These are phyloP conservation scores for Parnassius smintheus DNA, from an alignment of 2,888 invertebrate genomes.

Conservation along the genomic window DNA sequence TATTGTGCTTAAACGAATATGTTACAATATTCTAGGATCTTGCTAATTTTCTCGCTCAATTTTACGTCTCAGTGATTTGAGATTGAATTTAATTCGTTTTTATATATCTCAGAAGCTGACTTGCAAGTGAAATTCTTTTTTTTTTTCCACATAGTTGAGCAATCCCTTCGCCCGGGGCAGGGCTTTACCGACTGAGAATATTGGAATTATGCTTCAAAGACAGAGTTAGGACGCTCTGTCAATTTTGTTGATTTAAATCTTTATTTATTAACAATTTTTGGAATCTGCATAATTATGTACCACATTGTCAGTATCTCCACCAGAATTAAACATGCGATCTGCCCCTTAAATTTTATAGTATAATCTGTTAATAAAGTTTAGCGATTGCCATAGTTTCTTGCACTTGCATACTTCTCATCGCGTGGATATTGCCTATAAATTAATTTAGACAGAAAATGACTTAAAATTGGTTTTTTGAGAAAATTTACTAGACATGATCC, in stretches of 20 bases:
- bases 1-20: too few species aligned
- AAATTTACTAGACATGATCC: too few species aligned
- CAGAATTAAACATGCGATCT: too few species aligned
- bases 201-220: constrained; percentile 21
- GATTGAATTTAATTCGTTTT: constrained; percentile 70
- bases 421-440: too few species aligned
- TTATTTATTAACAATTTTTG: not conserved
- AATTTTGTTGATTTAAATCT: constrained; percentile 16
- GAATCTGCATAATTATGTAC: too few species aligned
- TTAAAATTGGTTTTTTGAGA: too few species aligned
- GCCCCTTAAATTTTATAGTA: too few species aligned
- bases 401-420: too few species aligned
- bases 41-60: constrained; percentile 51
- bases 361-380: too few species aligned
- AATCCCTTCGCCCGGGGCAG: constrained; percentile 50
- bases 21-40: not conserved
- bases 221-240: constrained; percentile 13
- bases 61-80: constrained; percentile 42
- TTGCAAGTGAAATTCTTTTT: constrained; percentile 52
- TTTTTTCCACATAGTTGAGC: constrained; percentile 65
- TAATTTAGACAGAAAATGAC: too few species aligned
- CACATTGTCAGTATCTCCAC: too few species aligned
- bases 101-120: constrained; percentile 50
- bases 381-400: too few species aligned
- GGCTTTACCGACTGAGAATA: constrained; percentile 40